phyloP scores from a whole-genome alignment of 2,888 invertebrate species.

The Stegana nigrithorax region DNA sequence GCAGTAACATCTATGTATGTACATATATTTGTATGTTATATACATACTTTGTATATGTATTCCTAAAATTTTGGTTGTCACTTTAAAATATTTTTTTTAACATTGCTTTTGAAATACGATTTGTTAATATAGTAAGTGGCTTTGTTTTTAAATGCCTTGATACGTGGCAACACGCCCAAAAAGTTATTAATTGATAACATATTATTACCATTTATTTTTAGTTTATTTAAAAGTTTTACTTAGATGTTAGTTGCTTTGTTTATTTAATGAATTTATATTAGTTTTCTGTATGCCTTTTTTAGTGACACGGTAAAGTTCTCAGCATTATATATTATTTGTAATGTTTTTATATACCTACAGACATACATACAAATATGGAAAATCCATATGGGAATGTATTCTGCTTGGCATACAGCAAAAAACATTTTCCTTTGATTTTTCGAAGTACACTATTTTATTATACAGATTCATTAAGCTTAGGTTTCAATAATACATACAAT shows the following conservation, averaged over 20 bases:
- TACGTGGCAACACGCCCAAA: no score
- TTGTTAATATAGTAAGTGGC: no score
- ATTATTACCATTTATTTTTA: slow-evolving; percentile 10
- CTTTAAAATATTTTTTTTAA: slow-evolving; percentile 26
- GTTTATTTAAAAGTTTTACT: slow-evolving; percentile 18
- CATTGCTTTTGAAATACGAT: slow-evolving; percentile 21
- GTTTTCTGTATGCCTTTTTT: slow-evolving; percentile 6
- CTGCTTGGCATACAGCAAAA: slow-evolving; percentile 24
- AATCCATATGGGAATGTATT: slow-evolving; percentile 11
- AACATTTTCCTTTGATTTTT: not conserved
- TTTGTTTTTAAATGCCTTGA: no score
- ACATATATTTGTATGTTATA: no score
- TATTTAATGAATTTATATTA: slow-evolving; percentile 4
- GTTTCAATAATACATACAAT: slow-evolving; percentile 59
- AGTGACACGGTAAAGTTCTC: not conserved
- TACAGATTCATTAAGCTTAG: slow-evolving; percentile 41
- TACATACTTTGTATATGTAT: no score
- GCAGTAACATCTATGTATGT: slow-evolving; percentile 9
- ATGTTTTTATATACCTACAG: slow-evolving; percentile 27
- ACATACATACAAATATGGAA: no score
- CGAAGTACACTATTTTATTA: slow-evolving; percentile 1
- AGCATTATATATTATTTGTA: not conserved
- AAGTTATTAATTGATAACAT: slow-evolving; percentile 20
- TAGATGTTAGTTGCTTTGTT: slow-evolving; percentile 14
- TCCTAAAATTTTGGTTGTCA: no score